phyloP scores from a whole-genome alignment of 1,140 invertebrate genomes.

The Trachymyrmex septentrionalis region DNA sequence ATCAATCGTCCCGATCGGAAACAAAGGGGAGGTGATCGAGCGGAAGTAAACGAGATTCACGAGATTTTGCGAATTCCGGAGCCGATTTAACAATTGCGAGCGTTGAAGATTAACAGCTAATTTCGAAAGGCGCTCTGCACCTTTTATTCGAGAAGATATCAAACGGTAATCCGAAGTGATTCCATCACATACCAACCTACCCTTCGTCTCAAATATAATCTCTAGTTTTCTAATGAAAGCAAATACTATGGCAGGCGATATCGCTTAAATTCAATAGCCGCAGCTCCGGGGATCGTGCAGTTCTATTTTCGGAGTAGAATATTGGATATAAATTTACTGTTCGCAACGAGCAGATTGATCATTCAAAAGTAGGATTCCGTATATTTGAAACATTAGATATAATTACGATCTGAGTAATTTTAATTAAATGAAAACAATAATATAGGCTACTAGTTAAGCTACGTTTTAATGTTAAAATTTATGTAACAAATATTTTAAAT shows the following conservation, averaged over 20 bases:
- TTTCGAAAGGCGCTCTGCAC: neutral
- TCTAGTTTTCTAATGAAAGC: slow-evolving; percentile 19
- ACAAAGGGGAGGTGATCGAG: slow-evolving; percentile 50
- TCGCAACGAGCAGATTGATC: neutral
- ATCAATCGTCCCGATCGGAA: slow-evolving; percentile 43
- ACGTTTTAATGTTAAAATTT: no score
- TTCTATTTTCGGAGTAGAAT: slow-evolving; percentile 10
- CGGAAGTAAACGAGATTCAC: neutral
- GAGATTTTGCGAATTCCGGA: neutral
- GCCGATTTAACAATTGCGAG: neutral
- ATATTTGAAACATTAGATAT: neutral
- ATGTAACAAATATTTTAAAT: no score
- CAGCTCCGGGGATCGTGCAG: neutral
- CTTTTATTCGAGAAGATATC: slow-evolving; percentile 4
- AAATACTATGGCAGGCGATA: neutral
- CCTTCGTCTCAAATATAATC: slow-evolving; percentile 37
- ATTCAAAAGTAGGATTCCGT: neutral
- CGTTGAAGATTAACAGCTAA: neutral
- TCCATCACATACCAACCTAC: slow-evolving; percentile 23
- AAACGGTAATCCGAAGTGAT: neutral
- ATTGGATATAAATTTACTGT: neutral
- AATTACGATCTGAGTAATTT: neutral
- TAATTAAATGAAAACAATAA: no score
- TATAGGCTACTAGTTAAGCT: no score
- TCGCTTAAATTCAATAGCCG: neutral